These are phyloP conservation scores for Dromas ardeola DNA, from an alignment of 2,113 vertebrate genomes.

Conservation along the genomic window DNA sequence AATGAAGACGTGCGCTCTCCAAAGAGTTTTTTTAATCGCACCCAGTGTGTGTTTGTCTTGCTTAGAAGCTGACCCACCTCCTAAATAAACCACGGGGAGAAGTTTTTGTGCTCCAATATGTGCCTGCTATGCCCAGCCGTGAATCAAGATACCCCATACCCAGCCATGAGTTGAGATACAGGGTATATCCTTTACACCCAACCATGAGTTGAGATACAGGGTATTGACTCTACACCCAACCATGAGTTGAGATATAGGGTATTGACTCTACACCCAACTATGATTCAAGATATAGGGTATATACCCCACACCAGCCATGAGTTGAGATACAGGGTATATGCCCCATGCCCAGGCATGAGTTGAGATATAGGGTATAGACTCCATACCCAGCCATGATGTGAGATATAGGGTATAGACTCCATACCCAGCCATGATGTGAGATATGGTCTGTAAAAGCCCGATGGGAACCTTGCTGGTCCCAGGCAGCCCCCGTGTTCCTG, in stretches of 20 bases:
- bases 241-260: not conserved
- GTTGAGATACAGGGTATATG: too few relatives aligned
- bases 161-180: not conserved
- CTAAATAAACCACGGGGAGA: not conserved
- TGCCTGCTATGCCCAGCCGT: not conserved
- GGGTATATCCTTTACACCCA: too few relatives aligned
- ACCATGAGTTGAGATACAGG: too few relatives aligned
- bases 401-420: not conserved
- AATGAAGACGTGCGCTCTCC: fast-evolving
- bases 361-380: fast-evolving
- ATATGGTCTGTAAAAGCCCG: not conserved
- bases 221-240: not conserved
- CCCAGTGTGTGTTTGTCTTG: not conserved
- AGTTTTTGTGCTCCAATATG: not conserved
- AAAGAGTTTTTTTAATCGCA: not conserved
- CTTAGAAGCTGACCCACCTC: not conserved
- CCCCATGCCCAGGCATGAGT: not conserved
- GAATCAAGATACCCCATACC: too few relatives aligned
- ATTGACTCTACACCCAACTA: too few relatives aligned
- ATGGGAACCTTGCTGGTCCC: not conserved
- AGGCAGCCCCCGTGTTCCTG: not conserved
- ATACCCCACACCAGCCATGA: too few relatives aligned
- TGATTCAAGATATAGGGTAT: too few relatives aligned
- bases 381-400: too few relatives aligned
- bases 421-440: not conserved